Base-by-base conservation (phyloP, 2,888 invertebrate genomes). In the Pyralis farinalis region DNA sequence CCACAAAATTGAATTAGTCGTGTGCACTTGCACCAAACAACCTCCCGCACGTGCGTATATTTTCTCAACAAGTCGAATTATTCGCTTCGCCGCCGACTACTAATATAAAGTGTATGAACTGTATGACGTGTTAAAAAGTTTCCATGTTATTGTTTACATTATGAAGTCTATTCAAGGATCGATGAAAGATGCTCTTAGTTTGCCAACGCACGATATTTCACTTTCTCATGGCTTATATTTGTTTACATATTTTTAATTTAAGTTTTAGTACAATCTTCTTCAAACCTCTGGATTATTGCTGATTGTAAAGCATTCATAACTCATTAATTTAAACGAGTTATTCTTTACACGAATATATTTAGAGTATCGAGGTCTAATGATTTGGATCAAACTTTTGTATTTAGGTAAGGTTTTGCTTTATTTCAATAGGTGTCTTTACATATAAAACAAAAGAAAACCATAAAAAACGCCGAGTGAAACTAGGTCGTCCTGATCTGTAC, bases 121-220 rank as follows among this genome's bases (percentile, higher is more conserved):
- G 66, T 71, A 79, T 72, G 77, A 78, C 69, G 76, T 72, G 79
- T 85, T 84, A 78, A 84, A 86, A 85, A 85, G 82, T 80, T 82
- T 80, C 70, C 71, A 58, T 84, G 83, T 84, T 86, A 81, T 85
- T 86, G 85, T 86, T 86, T 86, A 82, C 67, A 68, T 63, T 81
- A 62, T n/a, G n/a, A 54, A 63, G 70, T 81, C 79, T 76, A 73
- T 72, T 69, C 73, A 71, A 71, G 71, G 61, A 53, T 54, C 46
- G 84, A 66, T 74, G 83, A 84, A 64, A 69, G 81, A 84, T 70
- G 82, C 86, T 83, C 75, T 85, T 81, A 76, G 69, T 66, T 51
- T 10, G 32, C n/a, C n/a, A n/a, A n/a, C n/a, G n/a, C 22, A 5
- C n/a, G 27, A 38, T 39, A 28, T 38, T 38, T 38, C 31, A 37